A percentile compares a stretch with the other conserved stretches of the same genome.
phyloP scores from a whole-genome alignment of 2,888 invertebrate genomes.

The Prosopocoilus inquinatus region DNA sequence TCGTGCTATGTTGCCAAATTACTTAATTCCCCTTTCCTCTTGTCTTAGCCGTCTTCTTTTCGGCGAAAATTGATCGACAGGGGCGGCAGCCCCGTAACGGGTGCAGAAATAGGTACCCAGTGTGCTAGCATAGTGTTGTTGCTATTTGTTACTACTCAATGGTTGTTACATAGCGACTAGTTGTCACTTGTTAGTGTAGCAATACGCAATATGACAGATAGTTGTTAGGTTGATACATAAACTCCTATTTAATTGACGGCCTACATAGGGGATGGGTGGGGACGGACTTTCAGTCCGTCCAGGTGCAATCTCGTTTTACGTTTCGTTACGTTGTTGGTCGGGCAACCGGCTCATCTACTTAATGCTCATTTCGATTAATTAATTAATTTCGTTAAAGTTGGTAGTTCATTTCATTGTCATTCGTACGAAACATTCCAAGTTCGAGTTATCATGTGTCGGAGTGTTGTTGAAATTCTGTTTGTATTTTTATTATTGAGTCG shows the following conservation, averaged over 20 bases:
- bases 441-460: constrained; percentile 24
- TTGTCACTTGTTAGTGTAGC: constrained; percentile 35
- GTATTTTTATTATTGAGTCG: constrained; percentile 22
- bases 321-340: not conserved
- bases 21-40: constrained; percentile 7
- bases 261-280: constrained; percentile 28
- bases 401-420: not conserved
- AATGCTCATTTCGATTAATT: constrained; percentile 17
- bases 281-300: not conserved
- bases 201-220: constrained; percentile 14
- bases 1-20: constrained; percentile 21
- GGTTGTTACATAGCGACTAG: constrained; percentile 43
- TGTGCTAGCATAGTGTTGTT: constrained; percentile 33
- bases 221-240: not conserved
- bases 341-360: not conserved
- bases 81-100: not conserved
- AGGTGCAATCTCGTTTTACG: not conserved
- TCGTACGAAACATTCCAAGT: constrained; percentile 8
- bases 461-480: constrained; percentile 22
- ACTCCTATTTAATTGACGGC: constrained; percentile 34
- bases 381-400: constrained; percentile 20
- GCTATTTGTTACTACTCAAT: constrained; percentile 46
- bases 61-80: too few relatives aligned
- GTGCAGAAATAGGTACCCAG: not conserved
- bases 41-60: not conserved